Evolutionary conservation across 92 coral and sea anemone species (phyloP).

Genomic region (Phymanthus crucifer): DNA sequence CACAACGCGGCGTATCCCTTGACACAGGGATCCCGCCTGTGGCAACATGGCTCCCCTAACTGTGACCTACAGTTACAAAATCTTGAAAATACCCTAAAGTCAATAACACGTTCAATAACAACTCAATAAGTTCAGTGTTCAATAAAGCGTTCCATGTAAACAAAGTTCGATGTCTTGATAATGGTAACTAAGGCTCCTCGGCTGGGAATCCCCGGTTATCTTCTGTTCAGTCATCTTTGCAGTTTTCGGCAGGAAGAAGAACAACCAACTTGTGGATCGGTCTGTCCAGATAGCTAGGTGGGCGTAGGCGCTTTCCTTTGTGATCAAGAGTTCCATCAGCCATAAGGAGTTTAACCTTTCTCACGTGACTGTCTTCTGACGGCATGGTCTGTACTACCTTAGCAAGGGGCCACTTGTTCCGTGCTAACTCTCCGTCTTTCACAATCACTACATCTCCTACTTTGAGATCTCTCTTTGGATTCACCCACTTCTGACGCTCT

Average conservation of each 20-base stretch:
- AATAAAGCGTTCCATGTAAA: not conserved
- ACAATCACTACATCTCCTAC: conserved; percentile 24
- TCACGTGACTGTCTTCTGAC: conserved; percentile 18
- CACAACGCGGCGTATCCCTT: not conserved
- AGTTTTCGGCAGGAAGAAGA: conserved; percentile 3
- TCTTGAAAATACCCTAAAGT: not conserved
- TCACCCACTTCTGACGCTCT: conserved; percentile 26
- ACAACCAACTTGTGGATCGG: conserved; percentile 34
- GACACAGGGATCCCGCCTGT: conserved; percentile 1
- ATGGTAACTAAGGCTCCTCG: not conserved
- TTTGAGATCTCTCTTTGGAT: conserved; percentile 4
- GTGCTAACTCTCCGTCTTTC: conserved; percentile 13
- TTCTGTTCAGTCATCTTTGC: not conserved
- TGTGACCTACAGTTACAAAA: conserved; percentile 5
- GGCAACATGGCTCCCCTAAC: conserved; percentile 16
- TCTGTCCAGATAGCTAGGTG: conserved; percentile 29
- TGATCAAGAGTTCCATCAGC: conserved; percentile 34
- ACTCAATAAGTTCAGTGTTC: not conserved
- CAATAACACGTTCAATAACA: not conserved
- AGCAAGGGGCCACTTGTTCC: conserved; percentile 34
- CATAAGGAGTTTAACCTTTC: conserved; percentile 22
- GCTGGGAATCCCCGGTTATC: conserved; percentile 12
- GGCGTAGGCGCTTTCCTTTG: conserved; percentile 14
- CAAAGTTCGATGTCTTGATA: not conserved
- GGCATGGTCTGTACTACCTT: conserved; percentile 23